Percentiles rank a stretch among this genome's conserved stretches.
These are phyloP conservation scores for Eptesicus fuscus DNA, from an alignment of 2,113 vertebrate species.

Conservation along the genomic window DNA sequence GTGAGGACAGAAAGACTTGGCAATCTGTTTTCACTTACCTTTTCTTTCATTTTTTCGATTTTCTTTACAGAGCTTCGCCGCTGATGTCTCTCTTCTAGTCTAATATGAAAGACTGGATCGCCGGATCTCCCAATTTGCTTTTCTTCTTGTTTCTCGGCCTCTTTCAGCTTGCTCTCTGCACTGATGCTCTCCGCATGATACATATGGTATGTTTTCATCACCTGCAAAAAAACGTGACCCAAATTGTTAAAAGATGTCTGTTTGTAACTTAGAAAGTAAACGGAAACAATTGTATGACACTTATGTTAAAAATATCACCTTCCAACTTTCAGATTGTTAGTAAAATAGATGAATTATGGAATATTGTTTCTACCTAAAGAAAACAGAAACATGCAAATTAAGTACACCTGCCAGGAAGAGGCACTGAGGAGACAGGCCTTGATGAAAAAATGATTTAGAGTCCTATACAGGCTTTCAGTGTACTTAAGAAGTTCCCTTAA, in stretches of 20 bases:
- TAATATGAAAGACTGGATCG: conserved; percentile 93
- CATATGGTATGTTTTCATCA: conserved; percentile 99
- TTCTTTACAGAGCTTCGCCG: conserved; percentile 98
- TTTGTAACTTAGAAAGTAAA: conserved; percentile 11
- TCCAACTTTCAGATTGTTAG: conserved; percentile 14
- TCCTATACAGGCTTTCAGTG: background rate
- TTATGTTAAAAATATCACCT: conserved; percentile 21
- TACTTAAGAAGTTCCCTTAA: conserved; percentile 29
- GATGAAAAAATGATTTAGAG: conserved; percentile 35
- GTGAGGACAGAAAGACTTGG: conserved; percentile 20
- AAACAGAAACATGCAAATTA: conserved; percentile 57
- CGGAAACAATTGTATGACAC: background rate
- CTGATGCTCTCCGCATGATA: conserved; percentile 98
- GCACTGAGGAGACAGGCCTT: background rate
- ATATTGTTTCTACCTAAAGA: background rate
- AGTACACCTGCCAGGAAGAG: conserved; percentile 41
- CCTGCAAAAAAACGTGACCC: conserved; percentile 82
- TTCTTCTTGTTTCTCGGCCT: conserved; percentile 98
- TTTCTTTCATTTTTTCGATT: conserved; percentile 99
- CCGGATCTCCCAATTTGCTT: conserved; percentile 92
- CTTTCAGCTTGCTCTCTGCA: conserved; percentile 97
- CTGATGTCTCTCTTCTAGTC: conserved; percentile 93
- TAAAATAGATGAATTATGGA: conserved; percentile 16
- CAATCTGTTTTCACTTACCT: conserved; percentile 82
- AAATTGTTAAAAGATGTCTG: conserved; percentile 21